These are phyloP conservation scores for Falco concolor DNA, from an alignment of 2,797 vertebrate species.

Conservation along the genomic window DNA sequence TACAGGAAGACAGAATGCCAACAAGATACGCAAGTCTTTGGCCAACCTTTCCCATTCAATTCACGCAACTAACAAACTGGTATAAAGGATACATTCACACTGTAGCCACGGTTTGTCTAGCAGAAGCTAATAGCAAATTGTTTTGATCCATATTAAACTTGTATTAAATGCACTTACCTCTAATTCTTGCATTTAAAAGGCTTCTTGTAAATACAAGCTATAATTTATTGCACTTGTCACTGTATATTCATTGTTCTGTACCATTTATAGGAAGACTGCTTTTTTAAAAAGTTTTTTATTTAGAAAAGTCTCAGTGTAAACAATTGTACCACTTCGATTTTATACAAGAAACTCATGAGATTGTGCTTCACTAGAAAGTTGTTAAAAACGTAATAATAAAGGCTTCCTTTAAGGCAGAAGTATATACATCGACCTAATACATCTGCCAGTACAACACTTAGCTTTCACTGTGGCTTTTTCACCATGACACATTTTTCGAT, in stretches of 20 bases:
- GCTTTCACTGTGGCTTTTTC: conserved; percentile 13
- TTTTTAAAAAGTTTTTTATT: conserved; percentile 74
- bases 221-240: conserved; percentile 78
- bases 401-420: conserved; percentile 70
- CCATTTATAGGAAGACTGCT: conserved; percentile 71
- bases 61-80: conserved; percentile 5
- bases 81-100: background rate
- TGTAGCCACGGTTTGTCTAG: background rate
- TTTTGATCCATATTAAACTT: conserved; percentile 54
- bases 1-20: conserved; percentile 33
- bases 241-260: conserved; percentile 74
- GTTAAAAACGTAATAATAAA: conserved; percentile 70
- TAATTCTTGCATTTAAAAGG: conserved; percentile 71
- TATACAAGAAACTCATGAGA: conserved; percentile 71
- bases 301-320: conserved; percentile 80
- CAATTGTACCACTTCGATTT: conserved; percentile 78
- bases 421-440: background rate
- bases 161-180: conserved; percentile 69
- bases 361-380: conserved; percentile 70
- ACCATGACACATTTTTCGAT: background rate
- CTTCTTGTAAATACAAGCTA: conserved; percentile 78
- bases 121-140: conserved; percentile 36
- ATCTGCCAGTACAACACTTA: conserved; percentile 51
- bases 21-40: background rate
- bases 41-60: background rate